Base-by-base conservation (phyloP, 37 sponge, comb jelly and placozoan genomes). In the Corticium candelabrum region DNA sequence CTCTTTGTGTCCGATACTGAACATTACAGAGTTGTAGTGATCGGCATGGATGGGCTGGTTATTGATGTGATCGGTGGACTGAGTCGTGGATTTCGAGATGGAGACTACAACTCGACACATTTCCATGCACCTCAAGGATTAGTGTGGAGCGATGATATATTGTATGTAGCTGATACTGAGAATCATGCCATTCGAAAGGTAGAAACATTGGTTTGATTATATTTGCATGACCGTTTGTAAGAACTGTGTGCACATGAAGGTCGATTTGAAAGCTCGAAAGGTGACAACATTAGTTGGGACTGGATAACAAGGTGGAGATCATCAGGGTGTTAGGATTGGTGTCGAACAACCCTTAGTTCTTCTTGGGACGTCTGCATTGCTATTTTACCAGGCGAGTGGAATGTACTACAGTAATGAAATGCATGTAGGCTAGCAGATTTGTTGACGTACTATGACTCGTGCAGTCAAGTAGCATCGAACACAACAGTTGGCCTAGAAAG, bases 111-210 rank as follows among this genome's bases (percentile, higher is more conserved):
- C 0, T 76, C 50, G 67, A 85, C 88, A 1, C 71, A 79, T 56
- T 93, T 93, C 57, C 77, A 82, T 37, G 68, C 85, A 1, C 93
- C 93, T 1, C 93, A 93, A 39, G 93, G 93, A 33, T 15, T 93
- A 37, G 85, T 41, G 33, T 41, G 30, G n/a, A 37, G 79, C 74
- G 76, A 62, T 3, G 83, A 37, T 11, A 7, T 29, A 0, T 68
- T 93, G 38, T 93, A 85, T 76, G 88, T 93, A 5, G 93, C 93
- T 2, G 93, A 93, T 69, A 93, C 93, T 3, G 84, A 87, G 21
- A 93, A 93, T 40, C 93, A 93, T 62, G 70, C 39, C 15, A 56
- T 93, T 0, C 83, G 93, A 76, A 84, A 84, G 85, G 91, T 91
- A 3, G 43, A 71, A 30, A 2, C 37, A 39, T 33, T n/a, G n/a